Base-by-base conservation (phyloP, 2,113 vertebrate genomes). In the Embiotoca jacksoni region DNA sequence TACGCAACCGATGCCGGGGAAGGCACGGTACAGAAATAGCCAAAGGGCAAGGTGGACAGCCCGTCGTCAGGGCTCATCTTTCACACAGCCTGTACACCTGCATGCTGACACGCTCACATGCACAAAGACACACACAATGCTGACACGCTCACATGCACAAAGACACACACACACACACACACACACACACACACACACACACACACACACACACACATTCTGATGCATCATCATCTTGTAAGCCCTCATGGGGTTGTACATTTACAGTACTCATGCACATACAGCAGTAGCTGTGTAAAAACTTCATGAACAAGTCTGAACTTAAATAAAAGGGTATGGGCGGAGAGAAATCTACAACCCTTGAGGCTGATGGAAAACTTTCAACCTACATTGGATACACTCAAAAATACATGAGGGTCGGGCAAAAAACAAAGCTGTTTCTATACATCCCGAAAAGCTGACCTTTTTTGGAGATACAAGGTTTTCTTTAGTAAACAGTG, bases 31-130 rank as follows among this genome's bases (percentile, higher is more conserved):
- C 88, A 90, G 85, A 91, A 90, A 90, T 92, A 90, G 92, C 94
- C 89, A 90, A 93, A 92, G 93, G 93, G 92, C 92, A 92, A 94
- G 87, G 91, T 92, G 93, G 89, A 93, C 76, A 83, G 85, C 80
- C 74, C 78, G 44, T 90, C 83, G 84, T 81, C 85, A 77, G 78
- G 80, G 81, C 88, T 94, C 93, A 93, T 93, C 91, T 93, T 94
- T 93, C 92, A 92, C 85, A 79, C 82, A 80, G 77, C 68, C 75
- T 66, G 75, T 88, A 84, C 86, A 89, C 88, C 90, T 88, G 92
- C 88, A 89, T 52, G 73, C 84, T 77, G 75, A 81, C 69, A 75
- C 39, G 66, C 58, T 64, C 65, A 67, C 82, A 72, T 44, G 15
- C 77, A 81, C 62, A 54, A 23, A 23, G 23, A 15, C 63, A 56